Base-by-base conservation (phyloP, 2,888 invertebrate genomes). In the Aplocera efformata region DNA sequence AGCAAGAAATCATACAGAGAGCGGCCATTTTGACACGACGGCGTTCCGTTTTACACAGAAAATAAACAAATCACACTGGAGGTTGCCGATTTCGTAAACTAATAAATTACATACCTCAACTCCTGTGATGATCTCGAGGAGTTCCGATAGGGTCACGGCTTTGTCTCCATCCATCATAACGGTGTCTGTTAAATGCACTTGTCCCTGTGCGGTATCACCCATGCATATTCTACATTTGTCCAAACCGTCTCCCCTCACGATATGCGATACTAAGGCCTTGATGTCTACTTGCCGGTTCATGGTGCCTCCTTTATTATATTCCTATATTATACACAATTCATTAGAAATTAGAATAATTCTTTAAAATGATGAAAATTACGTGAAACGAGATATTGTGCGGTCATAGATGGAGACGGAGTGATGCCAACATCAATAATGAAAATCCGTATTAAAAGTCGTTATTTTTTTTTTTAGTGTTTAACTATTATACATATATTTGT, bases 11-110 rank as follows among this genome's bases (percentile, higher is more conserved):
- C n/a, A n/a, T n/a, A n/a, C n/a, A n/a, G n/a, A n/a, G n/a, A 33
- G 43, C 58, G 53, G 78, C 82, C 81, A 85, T 83, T 58, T 80
- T 81, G 66, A 71, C 9, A 71, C 44, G 60, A 73, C 57, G 70
- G 68, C 86, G 86, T 85, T 88, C 81, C 85, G 76, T 86, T 86
- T 63, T 63, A 54, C 80, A 68, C 83, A 86, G 71, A 74, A 77
- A 68, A 28, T 10, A 30, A 10, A 37, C 24, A 28, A 20, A 66
- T 65, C 13, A 17, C 13, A 17, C 5, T 64, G 54, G 52, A 67
- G 57, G 33, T 44, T 49, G 24, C 34, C 53, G 49, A 46, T 52
- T 40, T 31, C 6, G 32, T 22, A 26, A 40, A 8, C 24, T 25
- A 29, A 27, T 51, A 58, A 48, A 38, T 48, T 40, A 51, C 72